Percentiles rank a stretch among this genome's conserved stretches.
These are phyloP conservation scores for Caenorhabditis remanei DNA, from an alignment of 1,140 invertebrate genomes.

Conservation along the genomic window DNA sequence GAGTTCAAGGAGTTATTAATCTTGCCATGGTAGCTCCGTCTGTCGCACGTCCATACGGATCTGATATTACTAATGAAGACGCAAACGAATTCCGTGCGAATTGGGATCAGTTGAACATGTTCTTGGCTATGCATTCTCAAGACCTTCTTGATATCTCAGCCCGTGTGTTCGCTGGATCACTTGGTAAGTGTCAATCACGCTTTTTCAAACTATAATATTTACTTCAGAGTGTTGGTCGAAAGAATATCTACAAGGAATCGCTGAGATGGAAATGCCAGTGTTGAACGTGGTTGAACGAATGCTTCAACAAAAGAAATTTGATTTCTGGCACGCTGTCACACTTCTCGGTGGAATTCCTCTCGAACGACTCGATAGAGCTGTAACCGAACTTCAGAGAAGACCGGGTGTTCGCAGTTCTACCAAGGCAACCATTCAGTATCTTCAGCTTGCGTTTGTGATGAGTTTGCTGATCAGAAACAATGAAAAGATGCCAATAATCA, in stretches of 20 bases:
- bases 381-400: slow-evolving; percentile 10
- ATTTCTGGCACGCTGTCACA: slow-evolving; percentile 35
- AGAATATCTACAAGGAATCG: slow-evolving; percentile 3
- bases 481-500: slow-evolving; percentile 9
- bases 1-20: slow-evolving; percentile 31
- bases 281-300: slow-evolving; percentile 4
- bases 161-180: slow-evolving; percentile 33
- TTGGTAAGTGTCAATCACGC: background rate
- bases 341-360: slow-evolving; percentile 15
- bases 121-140: slow-evolving; percentile 34
- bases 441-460: slow-evolving; percentile 37
- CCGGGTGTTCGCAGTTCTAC: slow-evolving; percentile 9
- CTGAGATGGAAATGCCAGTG: background rate
- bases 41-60: slow-evolving; percentile 11
- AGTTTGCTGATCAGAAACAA: background rate
- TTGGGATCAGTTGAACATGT: slow-evolving; percentile 42
- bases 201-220: background rate
- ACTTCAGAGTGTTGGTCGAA: slow-evolving; percentile 25
- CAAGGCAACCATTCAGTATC: slow-evolving; percentile 12
- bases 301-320: slow-evolving; percentile 40
- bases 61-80: background rate
- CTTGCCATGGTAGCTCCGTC: slow-evolving; percentile 7
- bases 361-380: background rate
- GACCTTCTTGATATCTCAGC: slow-evolving; percentile 30
- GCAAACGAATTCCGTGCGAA: slow-evolving; percentile 19